These are phyloP conservation scores for Urocolius indicus DNA, from an alignment of 2,113 vertebrate genomes.

Conservation along the genomic window DNA sequence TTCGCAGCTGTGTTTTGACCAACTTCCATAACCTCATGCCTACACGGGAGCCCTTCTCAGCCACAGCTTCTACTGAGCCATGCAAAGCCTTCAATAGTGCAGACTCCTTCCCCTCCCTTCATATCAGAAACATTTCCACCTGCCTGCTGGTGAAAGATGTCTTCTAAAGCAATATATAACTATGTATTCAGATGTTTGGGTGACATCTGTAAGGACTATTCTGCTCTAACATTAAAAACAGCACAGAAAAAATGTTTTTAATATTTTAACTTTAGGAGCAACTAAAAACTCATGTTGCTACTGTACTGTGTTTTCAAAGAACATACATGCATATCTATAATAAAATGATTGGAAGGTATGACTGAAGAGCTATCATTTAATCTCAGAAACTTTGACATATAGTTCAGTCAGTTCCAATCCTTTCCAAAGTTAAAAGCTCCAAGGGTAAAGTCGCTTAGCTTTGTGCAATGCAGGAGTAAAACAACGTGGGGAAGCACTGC, in stretches of 20 bases:
- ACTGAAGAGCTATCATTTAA: background rate
- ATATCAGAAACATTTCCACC: background rate
- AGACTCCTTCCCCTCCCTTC: background rate
- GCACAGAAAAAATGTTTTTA: background rate
- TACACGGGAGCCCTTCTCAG: background rate
- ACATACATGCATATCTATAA: background rate
- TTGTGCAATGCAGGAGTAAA: background rate
- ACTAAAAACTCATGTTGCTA: background rate
- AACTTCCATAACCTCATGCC: background rate
- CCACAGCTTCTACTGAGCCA: background rate
- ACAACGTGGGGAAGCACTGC: background rate
- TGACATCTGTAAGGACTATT: background rate
- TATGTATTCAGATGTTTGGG: background rate
- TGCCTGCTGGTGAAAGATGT: background rate
- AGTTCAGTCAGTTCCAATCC: background rate
- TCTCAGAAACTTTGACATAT: background rate
- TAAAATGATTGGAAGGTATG: background rate
- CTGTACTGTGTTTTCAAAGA: background rate
- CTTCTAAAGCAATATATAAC: background rate
- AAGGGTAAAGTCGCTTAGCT: background rate
- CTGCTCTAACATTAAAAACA: background rate
- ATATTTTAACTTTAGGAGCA: background rate
- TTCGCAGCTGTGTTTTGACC: constrained; percentile 33
- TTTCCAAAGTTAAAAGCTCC: background rate
- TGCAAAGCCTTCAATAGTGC: background rate